These are phyloP conservation scores for Carcinoscorpius rotundicauda DNA, from an alignment of 1,140 invertebrate genomes.

Conservation along the genomic window DNA sequence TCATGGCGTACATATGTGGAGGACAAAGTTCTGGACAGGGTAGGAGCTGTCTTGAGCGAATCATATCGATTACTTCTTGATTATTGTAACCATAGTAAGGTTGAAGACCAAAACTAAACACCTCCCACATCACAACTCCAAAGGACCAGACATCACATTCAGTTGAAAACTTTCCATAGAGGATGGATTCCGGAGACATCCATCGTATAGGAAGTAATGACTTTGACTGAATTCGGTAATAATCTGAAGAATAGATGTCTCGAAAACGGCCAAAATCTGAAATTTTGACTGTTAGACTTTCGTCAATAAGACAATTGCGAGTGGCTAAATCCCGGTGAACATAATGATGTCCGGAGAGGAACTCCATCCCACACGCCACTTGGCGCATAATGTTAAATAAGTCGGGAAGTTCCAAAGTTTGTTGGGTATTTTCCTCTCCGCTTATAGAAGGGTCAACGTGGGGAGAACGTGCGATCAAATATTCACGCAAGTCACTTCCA, in stretches of 20 bases:
- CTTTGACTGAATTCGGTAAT: slow-evolving; percentile 42
- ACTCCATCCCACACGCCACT: slow-evolving; percentile 92
- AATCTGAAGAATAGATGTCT: slow-evolving; percentile 76
- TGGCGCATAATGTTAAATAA: slow-evolving; percentile 75
- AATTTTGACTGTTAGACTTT: slow-evolving; percentile 86
- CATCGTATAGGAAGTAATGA: slow-evolving; percentile 45
- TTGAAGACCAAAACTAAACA: slow-evolving; percentile 93
- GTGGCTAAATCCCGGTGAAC: slow-evolving; percentile 94
- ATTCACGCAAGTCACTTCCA: slow-evolving; percentile 84
- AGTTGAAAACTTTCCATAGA: slow-evolving; percentile 90
- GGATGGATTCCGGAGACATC: slow-evolving; percentile 95
- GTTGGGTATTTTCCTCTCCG: slow-evolving; percentile 33
- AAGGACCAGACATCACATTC: slow-evolving; percentile 98
- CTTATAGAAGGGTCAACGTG: slow-evolving; percentile 42
- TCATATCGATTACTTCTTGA: slow-evolving; percentile 95
- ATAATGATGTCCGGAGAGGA: slow-evolving; percentile 85
- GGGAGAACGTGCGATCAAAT: slow-evolving; percentile 76
- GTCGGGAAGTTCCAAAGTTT: slow-evolving; percentile 55
- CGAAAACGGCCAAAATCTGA: slow-evolving; percentile 86
- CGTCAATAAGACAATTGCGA: slow-evolving; percentile 88
- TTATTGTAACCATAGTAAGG: slow-evolving; percentile 89
- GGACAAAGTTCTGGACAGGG: slow-evolving; percentile 85
- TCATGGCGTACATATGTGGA: slow-evolving; percentile 72
- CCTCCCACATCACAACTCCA: slow-evolving; percentile 94
- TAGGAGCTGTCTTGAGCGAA: slow-evolving; percentile 76